A percentile compares a stretch with the other conserved stretches of the same genome.
Conservation (phyloP, 2,888 invertebrate species). For the Julus scandinavius region DNA sequence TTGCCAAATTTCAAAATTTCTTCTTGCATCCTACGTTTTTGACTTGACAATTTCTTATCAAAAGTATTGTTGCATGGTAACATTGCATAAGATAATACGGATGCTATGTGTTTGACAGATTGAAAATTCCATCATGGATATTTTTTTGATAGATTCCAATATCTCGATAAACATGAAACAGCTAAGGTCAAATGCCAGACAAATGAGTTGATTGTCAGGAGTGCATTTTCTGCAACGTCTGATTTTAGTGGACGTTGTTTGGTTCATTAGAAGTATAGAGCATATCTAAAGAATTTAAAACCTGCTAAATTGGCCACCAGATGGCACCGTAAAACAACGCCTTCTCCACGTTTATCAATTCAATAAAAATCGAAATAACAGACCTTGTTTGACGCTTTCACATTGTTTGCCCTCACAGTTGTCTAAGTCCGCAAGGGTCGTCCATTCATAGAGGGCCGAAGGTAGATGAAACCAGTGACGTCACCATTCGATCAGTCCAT, state of each 20-base stretch:
- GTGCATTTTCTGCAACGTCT: no score
- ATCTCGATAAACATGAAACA: no score
- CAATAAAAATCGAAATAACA: neutral
- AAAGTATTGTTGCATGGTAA: no score
- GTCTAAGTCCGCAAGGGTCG: neutral
- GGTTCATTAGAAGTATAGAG: neutral
- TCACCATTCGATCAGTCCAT: neutral
- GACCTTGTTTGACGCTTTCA: neutral
- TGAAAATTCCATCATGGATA: no score
- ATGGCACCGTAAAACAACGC: neutral
- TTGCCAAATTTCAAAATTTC: no score
- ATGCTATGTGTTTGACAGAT: no score
- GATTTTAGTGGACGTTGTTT: neutral
- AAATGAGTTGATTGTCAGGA: no score
- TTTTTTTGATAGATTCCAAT: no score
- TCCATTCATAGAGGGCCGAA: neutral
- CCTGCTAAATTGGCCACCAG: neutral
- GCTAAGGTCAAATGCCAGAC: no score
- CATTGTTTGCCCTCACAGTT: neutral
- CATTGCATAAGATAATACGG: no score
- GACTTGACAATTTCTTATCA: no score
- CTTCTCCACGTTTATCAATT: neutral
- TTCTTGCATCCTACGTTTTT: no score
- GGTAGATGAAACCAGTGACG: neutral
- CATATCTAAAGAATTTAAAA: neutral